A percentile compares a stretch with the other conserved stretches of the same genome.
phyloP scores from a whole-genome alignment of 2,113 vertebrate species.

The Dasyornis broadbenti region DNA sequence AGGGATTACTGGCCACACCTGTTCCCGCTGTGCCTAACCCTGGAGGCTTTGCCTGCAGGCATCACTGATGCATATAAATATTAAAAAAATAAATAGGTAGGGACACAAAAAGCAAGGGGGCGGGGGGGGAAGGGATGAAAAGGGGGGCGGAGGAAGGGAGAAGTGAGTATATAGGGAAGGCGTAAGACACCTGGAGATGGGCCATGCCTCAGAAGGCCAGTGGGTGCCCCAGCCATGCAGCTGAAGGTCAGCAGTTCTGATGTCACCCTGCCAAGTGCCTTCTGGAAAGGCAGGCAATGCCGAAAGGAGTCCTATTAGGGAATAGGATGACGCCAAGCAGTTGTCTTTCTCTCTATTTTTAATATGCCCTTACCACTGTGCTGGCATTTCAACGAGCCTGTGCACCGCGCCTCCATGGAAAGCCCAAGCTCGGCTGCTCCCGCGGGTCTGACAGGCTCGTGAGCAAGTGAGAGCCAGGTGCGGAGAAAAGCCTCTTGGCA shows the following conservation, averaged over 20 bases:
- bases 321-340: not conserved
- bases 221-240: not conserved
- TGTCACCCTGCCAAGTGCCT: not conserved
- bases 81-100: not conserved
- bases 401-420: rapidly evolving
- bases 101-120: not conserved
- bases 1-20: not conserved
- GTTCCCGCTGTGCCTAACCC: not conserved
- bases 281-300: not conserved
- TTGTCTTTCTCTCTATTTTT: not conserved
- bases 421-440: not conserved
- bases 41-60: slow-evolving; percentile 45
- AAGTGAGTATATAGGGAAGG: not conserved
- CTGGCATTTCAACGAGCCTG: not conserved
- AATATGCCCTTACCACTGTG: not conserved
- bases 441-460: rapidly evolving
- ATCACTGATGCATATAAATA: not conserved
- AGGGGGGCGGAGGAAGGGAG: rapidly evolving
- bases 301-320: not conserved
- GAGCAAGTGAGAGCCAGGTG: not conserved
- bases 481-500: not conserved
- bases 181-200: not conserved
- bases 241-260: not conserved
- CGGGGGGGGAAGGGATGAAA: too few relatives aligned
- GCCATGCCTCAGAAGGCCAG: not conserved